Percentiles rank a stretch among this genome's conserved stretches.
These are phyloP conservation scores for Seira ritae DNA, from an alignment of 2,888 invertebrate species.

Conservation along the genomic window DNA sequence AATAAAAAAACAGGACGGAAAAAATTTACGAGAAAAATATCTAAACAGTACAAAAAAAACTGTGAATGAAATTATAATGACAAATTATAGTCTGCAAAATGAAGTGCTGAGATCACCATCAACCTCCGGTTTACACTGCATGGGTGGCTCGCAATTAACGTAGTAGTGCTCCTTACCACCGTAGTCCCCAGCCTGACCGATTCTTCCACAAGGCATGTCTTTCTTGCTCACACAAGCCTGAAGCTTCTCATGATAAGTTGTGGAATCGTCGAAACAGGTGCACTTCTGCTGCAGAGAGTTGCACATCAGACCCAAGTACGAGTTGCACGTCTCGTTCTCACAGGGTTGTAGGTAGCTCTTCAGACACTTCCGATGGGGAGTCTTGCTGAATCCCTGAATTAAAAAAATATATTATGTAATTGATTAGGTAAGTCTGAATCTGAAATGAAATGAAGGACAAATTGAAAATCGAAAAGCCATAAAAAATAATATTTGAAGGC, in stretches of 20 bases:
- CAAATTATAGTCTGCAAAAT: slow-evolving; percentile 57
- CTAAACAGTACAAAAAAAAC: too few relatives aligned
- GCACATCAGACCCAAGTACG: slow-evolving; percentile 56
- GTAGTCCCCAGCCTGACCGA: slow-evolving; percentile 64
- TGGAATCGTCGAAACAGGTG: slow-evolving; percentile 61
- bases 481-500: too few relatives aligned
- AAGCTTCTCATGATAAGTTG: slow-evolving; percentile 53
- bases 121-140: slow-evolving; percentile 59
- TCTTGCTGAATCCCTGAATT: slow-evolving; percentile 47
- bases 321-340: slow-evolving; percentile 61
- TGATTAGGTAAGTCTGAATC: too few relatives aligned
- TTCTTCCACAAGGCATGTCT: slow-evolving; percentile 65
- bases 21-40: too few relatives aligned
- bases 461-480: slow-evolving; percentile 54
- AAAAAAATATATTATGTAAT: too few relatives aligned
- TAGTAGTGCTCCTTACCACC: slow-evolving; percentile 65
- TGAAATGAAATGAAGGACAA: too few relatives aligned
- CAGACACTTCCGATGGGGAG: slow-evolving; percentile 65
- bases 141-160: slow-evolving; percentile 57
- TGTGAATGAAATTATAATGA: too few relatives aligned
- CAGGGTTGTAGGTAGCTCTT: slow-evolving; percentile 50
- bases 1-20: too few relatives aligned
- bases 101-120: slow-evolving; percentile 65
- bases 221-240: slow-evolving; percentile 51
- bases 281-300: slow-evolving; percentile 50